Percentiles rank a stretch among this genome's conserved stretches.
Conservation (phyloP, 2,113 vertebrate genomes). For the Chamaea fasciata region DNA sequence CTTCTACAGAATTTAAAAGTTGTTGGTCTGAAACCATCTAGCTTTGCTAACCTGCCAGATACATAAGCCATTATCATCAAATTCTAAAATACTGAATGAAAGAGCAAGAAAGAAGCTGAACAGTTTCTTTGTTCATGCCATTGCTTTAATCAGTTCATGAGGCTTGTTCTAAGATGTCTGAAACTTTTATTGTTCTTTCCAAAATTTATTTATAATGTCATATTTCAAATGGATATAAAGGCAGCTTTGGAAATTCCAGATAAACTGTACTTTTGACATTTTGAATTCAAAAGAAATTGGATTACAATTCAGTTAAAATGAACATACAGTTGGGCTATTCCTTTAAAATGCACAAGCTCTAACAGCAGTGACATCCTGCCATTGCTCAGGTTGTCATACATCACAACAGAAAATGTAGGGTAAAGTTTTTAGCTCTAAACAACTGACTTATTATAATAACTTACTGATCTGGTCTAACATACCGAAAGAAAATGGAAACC, state of each 20-base stretch:
- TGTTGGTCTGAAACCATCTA: background rate
- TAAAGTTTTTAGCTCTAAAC: background rate
- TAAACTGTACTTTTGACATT: background rate
- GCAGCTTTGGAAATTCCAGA: background rate
- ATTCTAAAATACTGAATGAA: background rate
- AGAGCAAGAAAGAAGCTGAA: background rate
- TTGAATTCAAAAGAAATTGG: slow-evolving; percentile 4
- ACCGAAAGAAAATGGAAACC: background rate
- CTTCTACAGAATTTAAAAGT: background rate
- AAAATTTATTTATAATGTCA: background rate
- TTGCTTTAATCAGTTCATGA: background rate
- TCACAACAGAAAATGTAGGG: background rate
- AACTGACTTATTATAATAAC: background rate
- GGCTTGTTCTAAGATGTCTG: background rate
- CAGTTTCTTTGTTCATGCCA: background rate
- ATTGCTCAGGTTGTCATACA: background rate
- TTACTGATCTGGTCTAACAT: background rate
- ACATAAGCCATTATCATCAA: background rate
- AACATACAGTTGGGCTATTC: background rate
- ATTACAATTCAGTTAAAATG: background rate
- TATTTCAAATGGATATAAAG: background rate
- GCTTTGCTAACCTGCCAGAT: background rate
- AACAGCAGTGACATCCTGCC: background rate
- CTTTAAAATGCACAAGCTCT: background rate
- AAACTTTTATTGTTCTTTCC: background rate